Conservation (phyloP, 1,140 invertebrate species). For the Aphaenogaster rudis region DNA sequence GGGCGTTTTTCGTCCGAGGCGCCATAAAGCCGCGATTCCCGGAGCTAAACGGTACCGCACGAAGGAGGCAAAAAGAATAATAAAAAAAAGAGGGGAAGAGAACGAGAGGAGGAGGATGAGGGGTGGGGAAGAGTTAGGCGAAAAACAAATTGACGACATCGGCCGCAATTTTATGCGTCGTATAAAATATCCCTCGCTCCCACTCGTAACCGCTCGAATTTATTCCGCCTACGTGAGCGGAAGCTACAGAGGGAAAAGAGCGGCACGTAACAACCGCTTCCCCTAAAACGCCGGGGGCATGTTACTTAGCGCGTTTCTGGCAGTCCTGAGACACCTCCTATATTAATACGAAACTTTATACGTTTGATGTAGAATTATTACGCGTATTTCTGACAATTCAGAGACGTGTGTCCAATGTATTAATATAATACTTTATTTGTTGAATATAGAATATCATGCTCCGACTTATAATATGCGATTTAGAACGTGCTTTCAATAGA, state of each 20-base stretch:
- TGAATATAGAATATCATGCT: neutral
- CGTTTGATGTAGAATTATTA: slow-evolving; percentile 8
- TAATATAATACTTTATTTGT: slow-evolving; percentile 10
- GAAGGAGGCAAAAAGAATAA: neutral
- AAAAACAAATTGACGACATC: slow-evolving; percentile 74
- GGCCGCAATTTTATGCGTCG: slow-evolving; percentile 51
- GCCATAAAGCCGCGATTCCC: slow-evolving; percentile 64
- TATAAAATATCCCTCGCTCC: slow-evolving; percentile 52
- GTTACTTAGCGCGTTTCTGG: slow-evolving; percentile 5
- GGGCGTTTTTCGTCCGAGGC: slow-evolving; percentile 35
- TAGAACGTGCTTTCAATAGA: neutral
- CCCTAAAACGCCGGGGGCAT: neutral
- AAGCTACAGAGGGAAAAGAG: slow-evolving; percentile 10
- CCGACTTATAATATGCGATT: neutral
- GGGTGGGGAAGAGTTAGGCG: neutral
- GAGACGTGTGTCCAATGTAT: neutral
- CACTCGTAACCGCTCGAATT: slow-evolving; percentile 49
- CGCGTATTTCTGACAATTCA: neutral
- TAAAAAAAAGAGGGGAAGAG: neutral
- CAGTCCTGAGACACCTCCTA: neutral
- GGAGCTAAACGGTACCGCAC: slow-evolving; percentile 44
- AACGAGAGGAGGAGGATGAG: neutral
- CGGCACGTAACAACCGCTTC: slow-evolving; percentile 36
- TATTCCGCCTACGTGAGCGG: slow-evolving; percentile 56
- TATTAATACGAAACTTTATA: neutral